Base-by-base conservation (phyloP, 1,140 invertebrate species). In the Trichogramma pretiosum region DNA sequence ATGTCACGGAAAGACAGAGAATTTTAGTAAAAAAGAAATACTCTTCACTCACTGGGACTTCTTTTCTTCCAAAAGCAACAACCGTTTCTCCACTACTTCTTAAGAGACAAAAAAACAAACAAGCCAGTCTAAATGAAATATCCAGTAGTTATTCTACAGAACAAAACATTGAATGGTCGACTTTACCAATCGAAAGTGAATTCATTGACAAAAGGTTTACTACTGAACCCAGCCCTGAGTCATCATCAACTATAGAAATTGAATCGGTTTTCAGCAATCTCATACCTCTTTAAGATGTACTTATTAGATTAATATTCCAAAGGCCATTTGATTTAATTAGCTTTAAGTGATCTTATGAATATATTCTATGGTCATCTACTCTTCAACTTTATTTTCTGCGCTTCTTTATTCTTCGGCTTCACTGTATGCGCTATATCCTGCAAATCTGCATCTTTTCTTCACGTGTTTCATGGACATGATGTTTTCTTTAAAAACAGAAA, bases 241-340 rank as follows among this genome's bases (percentile, higher is more conserved):
- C 70, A 5, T 66, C 70, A 4, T 72, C 70, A 2, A 72, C 70
- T 0, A 71, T 72, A 45, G 62, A 69, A 51, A 72, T 72, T 22
- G 68, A 72, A 34, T 72, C 70, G 24, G 67, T 71, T 13, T 72
- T 72, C 51, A 70, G 45, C 42, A 70, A 72, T 54, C 45, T 72
- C 13, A 65, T 64, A 28, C 55, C 44, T n/a, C 50, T 47, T 36
- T 52, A 52, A 22, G 23, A 19, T 11, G 26, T 30, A 41, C 40
- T 34, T 35, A 43, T 38, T 18, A 22, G 36, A 44, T 43, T 43
- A 28, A 36, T 33, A n/a, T 33, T 43, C 39, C 8, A 22, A 37
- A 28, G 48, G 24, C 16, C 42, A 40, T 45, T 14, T 45, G 22
- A 48, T 24, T 40, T 43, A 43, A 28, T 26, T n/a, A n/a, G n/a